Evolutionary conservation across 2,113 vertebrate genomes (phyloP).

Genomic region (Periophthalmus modestus): DNA sequence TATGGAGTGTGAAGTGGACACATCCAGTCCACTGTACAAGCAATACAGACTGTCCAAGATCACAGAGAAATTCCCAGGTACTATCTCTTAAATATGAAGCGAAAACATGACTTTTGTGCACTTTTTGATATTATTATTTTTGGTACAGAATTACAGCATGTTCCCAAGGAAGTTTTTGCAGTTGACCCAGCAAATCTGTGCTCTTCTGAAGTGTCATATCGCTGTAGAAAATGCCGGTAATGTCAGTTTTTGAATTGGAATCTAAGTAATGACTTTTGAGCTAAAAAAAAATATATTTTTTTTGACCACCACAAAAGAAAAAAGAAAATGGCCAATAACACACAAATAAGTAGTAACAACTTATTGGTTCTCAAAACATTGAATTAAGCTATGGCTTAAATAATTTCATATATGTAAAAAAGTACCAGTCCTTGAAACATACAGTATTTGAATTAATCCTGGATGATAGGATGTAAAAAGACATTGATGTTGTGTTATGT

Average conservation of each 20-base stretch:
- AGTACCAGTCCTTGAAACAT: too few species aligned
- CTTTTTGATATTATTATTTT: not conserved
- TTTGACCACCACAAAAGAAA: not conserved
- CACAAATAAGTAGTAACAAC: not conserved
- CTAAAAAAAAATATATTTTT: not conserved
- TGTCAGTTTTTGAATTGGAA: not conserved
- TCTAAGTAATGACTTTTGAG: not conserved
- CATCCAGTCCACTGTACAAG: conserved; percentile 82
- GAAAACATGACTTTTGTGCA: not conserved
- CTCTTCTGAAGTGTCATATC: conserved; percentile 82
- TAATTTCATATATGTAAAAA: too few species aligned
- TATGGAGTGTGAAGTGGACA: conserved; percentile 85
- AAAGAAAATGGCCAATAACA: not conserved
- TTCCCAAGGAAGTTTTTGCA: conserved; percentile 90
- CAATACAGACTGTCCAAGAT: conserved; percentile 87
- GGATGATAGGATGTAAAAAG: not conserved
- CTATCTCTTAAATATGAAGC: not conserved
- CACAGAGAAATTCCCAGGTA: conserved; percentile 84
- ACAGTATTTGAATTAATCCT: not conserved
- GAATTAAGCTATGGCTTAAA: not conserved
- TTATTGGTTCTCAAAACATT: not conserved
- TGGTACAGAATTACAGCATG: conserved; percentile 79
- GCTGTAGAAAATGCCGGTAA: conserved; percentile 96
- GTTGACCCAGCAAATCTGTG: conserved; percentile 81
- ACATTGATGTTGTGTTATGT: not conserved